Conservation (phyloP, 2,888 invertebrate genomes). For the Perithous albicinctus region DNA sequence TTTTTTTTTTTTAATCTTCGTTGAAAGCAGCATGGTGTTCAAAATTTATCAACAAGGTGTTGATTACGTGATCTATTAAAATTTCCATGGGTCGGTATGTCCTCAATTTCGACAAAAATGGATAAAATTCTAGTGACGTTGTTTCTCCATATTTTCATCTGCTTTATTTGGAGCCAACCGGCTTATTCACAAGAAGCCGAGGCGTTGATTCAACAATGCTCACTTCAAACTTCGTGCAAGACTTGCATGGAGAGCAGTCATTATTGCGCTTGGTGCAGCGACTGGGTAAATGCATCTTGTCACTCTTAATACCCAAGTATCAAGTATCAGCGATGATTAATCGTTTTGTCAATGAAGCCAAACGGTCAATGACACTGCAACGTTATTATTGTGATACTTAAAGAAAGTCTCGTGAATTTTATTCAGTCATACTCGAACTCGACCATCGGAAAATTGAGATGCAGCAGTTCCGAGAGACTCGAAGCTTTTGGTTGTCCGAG, state of each 20-base stretch:
- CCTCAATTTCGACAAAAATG: conserved; percentile 19
- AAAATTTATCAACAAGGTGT: not conserved
- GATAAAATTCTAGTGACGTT: conserved; percentile 1
- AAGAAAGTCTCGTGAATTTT: not conserved
- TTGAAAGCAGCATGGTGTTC: not conserved
- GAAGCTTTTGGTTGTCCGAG: conserved; percentile 73
- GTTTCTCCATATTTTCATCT: conserved; percentile 10
- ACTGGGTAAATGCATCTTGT: conserved; percentile 73
- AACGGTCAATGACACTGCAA: conserved; percentile 16
- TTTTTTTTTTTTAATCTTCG: not conserved
- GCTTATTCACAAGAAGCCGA: conserved; percentile 43
- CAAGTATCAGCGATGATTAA: not conserved
- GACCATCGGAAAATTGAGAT: conserved; percentile 74
- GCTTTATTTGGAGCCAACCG: not conserved
- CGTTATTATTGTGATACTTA: not conserved
- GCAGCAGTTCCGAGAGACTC: conserved; percentile 73
- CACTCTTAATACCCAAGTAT: conserved; percentile 32
- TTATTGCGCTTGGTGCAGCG: conserved; percentile 78
- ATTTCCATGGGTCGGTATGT: not conserved
- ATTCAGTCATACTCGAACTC: conserved; percentile 74
- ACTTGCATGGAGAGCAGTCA: conserved; percentile 74
- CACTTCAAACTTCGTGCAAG: conserved; percentile 74
- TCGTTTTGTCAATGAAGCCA: not conserved
- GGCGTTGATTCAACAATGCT: conserved; percentile 65
- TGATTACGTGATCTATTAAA: not conserved